Percentiles rank a stretch among this genome's conserved stretches.
phyloP scores from a whole-genome alignment of 2,888 invertebrate species.

The Cetonia aurata region DNA sequence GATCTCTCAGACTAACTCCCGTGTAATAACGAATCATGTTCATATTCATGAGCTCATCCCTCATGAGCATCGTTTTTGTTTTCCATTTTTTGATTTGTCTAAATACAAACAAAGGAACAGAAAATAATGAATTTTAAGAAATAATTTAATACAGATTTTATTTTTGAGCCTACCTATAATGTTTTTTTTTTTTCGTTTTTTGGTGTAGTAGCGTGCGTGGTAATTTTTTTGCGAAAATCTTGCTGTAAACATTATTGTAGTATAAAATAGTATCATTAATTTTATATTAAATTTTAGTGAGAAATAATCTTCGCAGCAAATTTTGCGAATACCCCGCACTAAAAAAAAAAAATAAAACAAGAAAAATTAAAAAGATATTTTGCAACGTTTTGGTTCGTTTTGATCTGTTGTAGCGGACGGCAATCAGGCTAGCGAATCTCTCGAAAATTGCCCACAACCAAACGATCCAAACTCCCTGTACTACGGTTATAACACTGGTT shows the following conservation, averaged over 20 bases:
- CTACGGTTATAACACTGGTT: constrained; percentile 50
- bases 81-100: constrained; percentile 6
- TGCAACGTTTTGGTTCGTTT: constrained; percentile 41
- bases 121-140: constrained; percentile 37
- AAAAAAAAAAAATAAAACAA: neutral
- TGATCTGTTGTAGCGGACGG: constrained; percentile 65
- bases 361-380: constrained; percentile 9
- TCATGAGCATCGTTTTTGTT: constrained; percentile 37
- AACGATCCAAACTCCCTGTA: constrained; percentile 57
- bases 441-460: constrained; percentile 56
- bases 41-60: constrained; percentile 46
- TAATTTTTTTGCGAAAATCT: constrained; percentile 24
- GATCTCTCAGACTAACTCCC: constrained; percentile 38
- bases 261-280: neutral
- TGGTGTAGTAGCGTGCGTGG: constrained; percentile 28
- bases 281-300: neutral
- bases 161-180: constrained; percentile 54
- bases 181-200: constrained; percentile 3
- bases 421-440: constrained; percentile 61
- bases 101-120: constrained; percentile 2
- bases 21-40: constrained; percentile 44
- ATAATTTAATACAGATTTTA: constrained; percentile 33
- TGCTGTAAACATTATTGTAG: constrained; percentile 29
- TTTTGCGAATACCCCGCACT: constrained; percentile 27
- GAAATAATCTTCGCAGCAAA: constrained; percentile 16